A percentile compares a stretch with the other conserved stretches of the same genome.
These are phyloP conservation scores for Psittacula cyanocephala DNA, from an alignment of 2,113 vertebrate genomes.

Conservation along the genomic window DNA sequence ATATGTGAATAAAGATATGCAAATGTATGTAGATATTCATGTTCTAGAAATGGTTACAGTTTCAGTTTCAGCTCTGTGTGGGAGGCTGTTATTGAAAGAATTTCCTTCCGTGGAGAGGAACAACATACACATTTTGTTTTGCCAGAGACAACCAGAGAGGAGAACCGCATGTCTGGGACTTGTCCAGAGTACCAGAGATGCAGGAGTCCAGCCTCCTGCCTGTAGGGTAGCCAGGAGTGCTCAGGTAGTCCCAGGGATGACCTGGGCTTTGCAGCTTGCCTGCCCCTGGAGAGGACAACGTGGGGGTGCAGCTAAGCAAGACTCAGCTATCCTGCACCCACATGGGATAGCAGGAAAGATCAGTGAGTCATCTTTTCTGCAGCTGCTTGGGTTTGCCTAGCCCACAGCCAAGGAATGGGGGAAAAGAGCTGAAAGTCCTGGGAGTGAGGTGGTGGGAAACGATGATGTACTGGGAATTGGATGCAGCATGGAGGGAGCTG, in stretches of 20 bases:
- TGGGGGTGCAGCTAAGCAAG: background rate
- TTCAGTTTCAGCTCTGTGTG: constrained; percentile 38
- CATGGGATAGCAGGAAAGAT: background rate
- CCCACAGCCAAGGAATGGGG: background rate
- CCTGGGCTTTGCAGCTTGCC: background rate
- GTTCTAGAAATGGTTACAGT: background rate
- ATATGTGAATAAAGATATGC: background rate
- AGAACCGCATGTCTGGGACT: background rate
- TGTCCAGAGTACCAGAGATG: background rate
- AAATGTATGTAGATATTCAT: constrained; percentile 10
- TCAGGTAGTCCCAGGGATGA: background rate
- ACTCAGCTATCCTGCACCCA: background rate
- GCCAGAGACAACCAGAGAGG: background rate
- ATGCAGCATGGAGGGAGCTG: background rate
- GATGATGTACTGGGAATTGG: background rate
- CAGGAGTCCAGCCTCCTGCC: background rate
- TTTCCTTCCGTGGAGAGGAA: background rate
- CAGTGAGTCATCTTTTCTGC: background rate
- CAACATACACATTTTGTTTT: background rate
- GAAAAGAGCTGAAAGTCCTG: background rate
- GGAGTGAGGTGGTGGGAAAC: background rate
- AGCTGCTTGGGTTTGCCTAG: background rate
- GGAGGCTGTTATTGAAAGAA: constrained; percentile 55
- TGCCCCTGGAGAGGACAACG: background rate
- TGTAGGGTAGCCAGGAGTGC: background rate